Percentiles rank a stretch among this genome's conserved stretches.
These are phyloP conservation scores for Dryobota labecula DNA, from an alignment of 2,888 invertebrate species.

Conservation along the genomic window DNA sequence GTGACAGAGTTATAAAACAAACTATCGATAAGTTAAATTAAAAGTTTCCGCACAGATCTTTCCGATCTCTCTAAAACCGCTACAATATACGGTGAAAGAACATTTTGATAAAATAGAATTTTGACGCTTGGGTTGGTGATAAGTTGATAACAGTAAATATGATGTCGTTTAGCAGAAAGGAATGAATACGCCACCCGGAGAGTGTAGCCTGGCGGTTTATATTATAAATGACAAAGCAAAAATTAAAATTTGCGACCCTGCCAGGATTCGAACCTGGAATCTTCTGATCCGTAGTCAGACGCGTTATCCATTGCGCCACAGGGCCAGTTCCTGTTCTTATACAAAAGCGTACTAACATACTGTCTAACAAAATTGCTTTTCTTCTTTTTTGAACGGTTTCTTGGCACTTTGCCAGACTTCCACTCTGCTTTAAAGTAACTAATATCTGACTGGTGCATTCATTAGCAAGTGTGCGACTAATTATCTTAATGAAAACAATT, in stretches of 20 bases:
- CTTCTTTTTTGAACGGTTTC: not conserved
- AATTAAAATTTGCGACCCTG: constrained; percentile 82
- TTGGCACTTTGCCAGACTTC: constrained; percentile 37
- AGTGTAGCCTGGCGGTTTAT: not conserved
- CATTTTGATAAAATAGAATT: not conserved
- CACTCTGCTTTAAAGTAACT: constrained; percentile 3
- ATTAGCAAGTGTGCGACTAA: constrained; percentile 1
- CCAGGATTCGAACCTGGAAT: constrained; percentile 93
- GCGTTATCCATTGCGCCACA: constrained; percentile 91
- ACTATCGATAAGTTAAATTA: constrained; percentile 74
- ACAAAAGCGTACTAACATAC: constrained; percentile 9
- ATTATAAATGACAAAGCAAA: not conserved
- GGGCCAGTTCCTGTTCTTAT: constrained; percentile 75
- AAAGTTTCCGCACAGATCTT: not conserved
- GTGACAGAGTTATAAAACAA: not conserved
- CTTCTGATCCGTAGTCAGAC: constrained; percentile 92
- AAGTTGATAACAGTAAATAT: not conserved
- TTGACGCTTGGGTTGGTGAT: no score
- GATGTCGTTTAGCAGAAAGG: not conserved
- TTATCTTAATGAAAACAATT: constrained; percentile 6
- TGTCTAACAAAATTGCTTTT: not conserved
- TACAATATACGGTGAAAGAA: no score
- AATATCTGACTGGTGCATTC: constrained; percentile 11
- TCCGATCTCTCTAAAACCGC: no score
- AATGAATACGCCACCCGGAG: not conserved